phyloP scores from a whole-genome alignment of 2,113 vertebrate genomes.

The Cervus canadensis region DNA sequence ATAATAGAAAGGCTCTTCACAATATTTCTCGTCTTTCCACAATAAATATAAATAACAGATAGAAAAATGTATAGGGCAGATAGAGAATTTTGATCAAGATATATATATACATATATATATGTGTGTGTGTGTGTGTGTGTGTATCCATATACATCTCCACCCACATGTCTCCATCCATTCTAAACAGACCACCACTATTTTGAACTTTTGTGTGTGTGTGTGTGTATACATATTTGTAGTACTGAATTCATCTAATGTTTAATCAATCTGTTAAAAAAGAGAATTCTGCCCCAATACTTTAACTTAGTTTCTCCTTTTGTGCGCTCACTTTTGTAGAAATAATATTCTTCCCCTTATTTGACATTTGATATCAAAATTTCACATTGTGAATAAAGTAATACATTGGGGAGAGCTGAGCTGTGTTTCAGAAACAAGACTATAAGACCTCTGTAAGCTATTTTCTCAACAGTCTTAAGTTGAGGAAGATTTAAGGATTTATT shows the following conservation, averaged over 20 bases:
- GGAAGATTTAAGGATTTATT: conserved; percentile 65
- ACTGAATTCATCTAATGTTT: not conserved
- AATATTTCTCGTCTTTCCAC: not conserved
- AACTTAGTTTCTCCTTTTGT: not conserved
- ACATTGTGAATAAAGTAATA: conserved; percentile 39
- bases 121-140: not conserved
- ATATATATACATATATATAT: accelerated
- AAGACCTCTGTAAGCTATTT: conserved; percentile 59
- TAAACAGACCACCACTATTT: not conserved
- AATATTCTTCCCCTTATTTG: conserved; percentile 11
- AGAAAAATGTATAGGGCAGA: not conserved
- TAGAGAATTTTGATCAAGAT: not conserved
- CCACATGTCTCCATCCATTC: not conserved
- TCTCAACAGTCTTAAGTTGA: conserved; percentile 57
- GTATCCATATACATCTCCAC: not conserved
- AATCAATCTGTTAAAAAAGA: not conserved
- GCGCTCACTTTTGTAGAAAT: conserved; percentile 18
- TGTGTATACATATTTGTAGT: not conserved
- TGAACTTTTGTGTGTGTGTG: not conserved
- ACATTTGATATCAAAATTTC: conserved; percentile 45
- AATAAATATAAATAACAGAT: not conserved
- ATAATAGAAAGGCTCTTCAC: not conserved
- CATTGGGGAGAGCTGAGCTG: conserved; percentile 13
- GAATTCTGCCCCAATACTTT: not conserved
- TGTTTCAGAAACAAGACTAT: conserved; percentile 51